Evolutionary conservation across 1,140 invertebrate species (phyloP), one percentile per base, ranked within the genome.

Genomic region (Maconellicoccus hirsutus): DNA sequence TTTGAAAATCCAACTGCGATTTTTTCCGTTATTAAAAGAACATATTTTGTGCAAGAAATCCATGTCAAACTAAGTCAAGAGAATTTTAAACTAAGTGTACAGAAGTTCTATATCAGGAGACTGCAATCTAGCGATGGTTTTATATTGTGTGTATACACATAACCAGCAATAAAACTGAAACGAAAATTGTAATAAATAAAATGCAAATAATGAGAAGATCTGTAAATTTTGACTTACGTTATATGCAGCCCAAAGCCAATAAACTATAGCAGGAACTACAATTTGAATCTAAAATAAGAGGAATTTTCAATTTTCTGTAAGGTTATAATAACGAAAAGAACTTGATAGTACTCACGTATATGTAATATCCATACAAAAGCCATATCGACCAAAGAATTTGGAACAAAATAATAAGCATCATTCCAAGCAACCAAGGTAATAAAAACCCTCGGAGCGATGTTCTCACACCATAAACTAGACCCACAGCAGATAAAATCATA

Each of bases 361-460:
- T 93, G 93, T 78, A 93, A 93, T 94, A 94, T 59, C 90, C 90
- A 71, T 88, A 89, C 52, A 93, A 79, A 0, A 93, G 81, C 90
- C 91, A 93, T 21, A 93, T 77, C 12, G 91, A 90, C 80, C 91
- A 93, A 14, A 87, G 76, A 59, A 91, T 80, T 78, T 92, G 89
- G 76, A 93, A 92, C 0, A 86, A 70, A 70, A 91, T 87, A 19
- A 86, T 85, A 0, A 90, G 75, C 2, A 85, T 84, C 82, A 91
- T 86, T 0, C 82, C 78, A 22, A 84, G 79, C n/a, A 93, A 76
- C 90, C 91, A 94, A 0, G 91, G 92, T 27, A 94, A 77, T 73
- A 94, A 82, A 77, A 89, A 83, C 0, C 90, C 91, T 78, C 92
- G 79, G 75, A 87, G 86, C 77, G 85, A 84, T 73, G 83, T 83